phyloP scores from a whole-genome alignment of 2,797 vertebrate genomes.

The Amblyopsis hoosieri region DNA sequence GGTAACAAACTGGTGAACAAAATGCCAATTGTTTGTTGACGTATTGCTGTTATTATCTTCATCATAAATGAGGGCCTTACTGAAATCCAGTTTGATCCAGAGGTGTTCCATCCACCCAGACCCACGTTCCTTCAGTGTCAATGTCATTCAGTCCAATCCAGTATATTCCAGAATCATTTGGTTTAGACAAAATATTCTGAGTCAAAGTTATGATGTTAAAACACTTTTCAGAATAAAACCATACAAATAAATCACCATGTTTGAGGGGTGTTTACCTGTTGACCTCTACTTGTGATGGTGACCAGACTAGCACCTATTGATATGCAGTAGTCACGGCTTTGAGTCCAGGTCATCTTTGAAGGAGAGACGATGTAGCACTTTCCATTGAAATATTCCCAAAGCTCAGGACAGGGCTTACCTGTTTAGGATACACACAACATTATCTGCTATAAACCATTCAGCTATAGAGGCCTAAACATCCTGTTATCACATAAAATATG shows the following conservation, averaged over 20 bases:
- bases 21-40: no score
- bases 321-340: constrained; percentile 12
- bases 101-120: constrained; percentile 15
- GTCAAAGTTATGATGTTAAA: neutral
- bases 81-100: constrained; percentile 1
- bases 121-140: constrained; percentile 14
- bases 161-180: no score
- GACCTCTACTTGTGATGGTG: constrained; percentile 1
- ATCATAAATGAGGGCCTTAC: constrained; percentile 2
- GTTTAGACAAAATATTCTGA: neutral
- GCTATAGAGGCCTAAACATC: neutral
- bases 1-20: no score
- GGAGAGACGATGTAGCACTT: constrained; percentile 24
- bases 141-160: no score
- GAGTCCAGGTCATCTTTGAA: constrained; percentile 12
- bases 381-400: neutral
- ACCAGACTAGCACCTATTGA: constrained; percentile 19
- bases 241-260: no score
- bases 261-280: constrained; percentile 13
- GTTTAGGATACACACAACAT: neutral
- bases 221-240: no score
- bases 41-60: no score
- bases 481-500: neutral
- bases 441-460: neutral
- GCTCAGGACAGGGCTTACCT: neutral